These are phyloP conservation scores for Porites australiensis DNA, from an alignment of 64 coral and sea anemone species.

Conservation along the genomic window DNA sequence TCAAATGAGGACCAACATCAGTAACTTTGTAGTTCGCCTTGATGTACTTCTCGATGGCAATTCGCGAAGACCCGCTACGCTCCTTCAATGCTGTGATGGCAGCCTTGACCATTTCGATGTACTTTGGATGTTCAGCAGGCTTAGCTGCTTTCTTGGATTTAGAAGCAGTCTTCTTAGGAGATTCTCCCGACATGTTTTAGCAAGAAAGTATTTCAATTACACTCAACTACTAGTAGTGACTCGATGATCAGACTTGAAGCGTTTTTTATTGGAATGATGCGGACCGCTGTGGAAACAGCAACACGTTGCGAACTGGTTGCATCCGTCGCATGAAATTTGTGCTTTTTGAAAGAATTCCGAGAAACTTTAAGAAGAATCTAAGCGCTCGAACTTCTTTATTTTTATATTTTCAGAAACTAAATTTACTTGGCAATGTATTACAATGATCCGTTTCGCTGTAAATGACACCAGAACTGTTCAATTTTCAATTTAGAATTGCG, in stretches of 20 bases:
- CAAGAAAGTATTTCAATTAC: background rate
- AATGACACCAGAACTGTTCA: background rate
- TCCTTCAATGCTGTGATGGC: background rate
- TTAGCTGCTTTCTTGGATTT: background rate
- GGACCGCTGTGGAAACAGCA: conserved; percentile 11
- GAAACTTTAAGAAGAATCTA: background rate
- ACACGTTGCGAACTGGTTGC: background rate
- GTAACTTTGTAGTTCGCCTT: conserved; percentile 12
- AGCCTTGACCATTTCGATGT: conserved; percentile 11
- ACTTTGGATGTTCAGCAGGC: conserved; percentile 17
- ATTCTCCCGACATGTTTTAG: background rate
- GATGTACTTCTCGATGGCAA: conserved; percentile 38
- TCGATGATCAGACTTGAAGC: background rate
- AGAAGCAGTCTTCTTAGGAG: background rate
- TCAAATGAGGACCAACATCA: background rate
- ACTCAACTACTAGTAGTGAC: background rate
- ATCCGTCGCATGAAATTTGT: background rate
- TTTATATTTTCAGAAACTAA: background rate
- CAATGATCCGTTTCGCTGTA: background rate
- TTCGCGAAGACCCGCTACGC: background rate
- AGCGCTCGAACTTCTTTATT: background rate
- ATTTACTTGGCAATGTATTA: background rate
- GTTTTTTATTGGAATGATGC: background rate
- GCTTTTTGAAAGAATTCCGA: conserved; percentile 10
- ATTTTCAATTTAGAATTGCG: background rate